Percentiles rank a stretch among this genome's conserved stretches.
Evolutionary conservation across 2,797 vertebrate genomes (phyloP).

Genomic region (Lacerta bilineata): DNA sequence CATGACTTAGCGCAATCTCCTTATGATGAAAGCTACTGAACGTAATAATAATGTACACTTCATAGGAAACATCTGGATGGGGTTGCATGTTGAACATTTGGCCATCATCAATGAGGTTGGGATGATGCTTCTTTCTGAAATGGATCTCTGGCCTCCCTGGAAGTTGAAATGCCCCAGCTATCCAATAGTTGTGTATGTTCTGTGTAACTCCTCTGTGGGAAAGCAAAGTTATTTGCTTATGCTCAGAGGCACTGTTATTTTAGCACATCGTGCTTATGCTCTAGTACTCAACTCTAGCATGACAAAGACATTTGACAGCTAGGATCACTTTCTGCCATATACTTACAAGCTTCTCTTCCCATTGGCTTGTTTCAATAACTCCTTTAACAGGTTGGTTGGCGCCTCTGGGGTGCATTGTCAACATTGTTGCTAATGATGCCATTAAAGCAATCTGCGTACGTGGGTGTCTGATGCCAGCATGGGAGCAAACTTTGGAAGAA

Average conservation of each 20-base stretch:
- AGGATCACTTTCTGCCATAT: neutral
- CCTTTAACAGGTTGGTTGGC: neutral
- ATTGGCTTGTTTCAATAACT: neutral
- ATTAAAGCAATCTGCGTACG: neutral
- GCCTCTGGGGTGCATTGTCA: neutral
- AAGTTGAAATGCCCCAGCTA: neutral
- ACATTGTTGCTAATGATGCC: neutral
- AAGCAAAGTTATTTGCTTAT: neutral
- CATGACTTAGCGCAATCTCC: conserved; percentile 27
- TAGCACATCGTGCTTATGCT: too few species aligned
- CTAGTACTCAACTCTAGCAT: neutral
- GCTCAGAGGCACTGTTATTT: neutral
- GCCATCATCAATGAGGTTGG: neutral
- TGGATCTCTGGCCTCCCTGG: neutral
- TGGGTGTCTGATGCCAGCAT: neutral
- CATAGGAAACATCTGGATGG: neutral
- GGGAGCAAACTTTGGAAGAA: neutral
- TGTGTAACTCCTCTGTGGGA: neutral
- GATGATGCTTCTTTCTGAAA: neutral
- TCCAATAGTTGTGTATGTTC: neutral
- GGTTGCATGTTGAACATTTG: neutral
- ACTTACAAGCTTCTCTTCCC: neutral
- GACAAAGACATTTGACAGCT: neutral
- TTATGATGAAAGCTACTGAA: neutral
- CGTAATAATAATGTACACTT: neutral